Conservation (phyloP, 2,888 invertebrate species). For the Tridacna gigas region DNA sequence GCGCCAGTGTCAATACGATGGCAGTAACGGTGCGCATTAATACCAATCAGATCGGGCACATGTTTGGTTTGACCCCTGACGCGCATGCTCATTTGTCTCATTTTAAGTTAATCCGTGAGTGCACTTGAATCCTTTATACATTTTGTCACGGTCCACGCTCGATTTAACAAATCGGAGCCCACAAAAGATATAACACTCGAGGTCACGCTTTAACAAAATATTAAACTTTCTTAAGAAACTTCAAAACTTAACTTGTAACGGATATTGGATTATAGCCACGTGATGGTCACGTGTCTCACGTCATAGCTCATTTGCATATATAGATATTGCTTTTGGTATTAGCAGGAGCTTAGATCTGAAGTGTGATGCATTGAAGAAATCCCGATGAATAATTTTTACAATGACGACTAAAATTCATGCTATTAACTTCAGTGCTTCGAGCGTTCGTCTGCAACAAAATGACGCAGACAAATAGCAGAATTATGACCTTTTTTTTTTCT, state of each 20-base stretch:
- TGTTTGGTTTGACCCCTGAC: constrained; percentile 33
- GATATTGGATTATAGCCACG: constrained; percentile 65
- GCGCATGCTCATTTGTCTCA: constrained; percentile 50
- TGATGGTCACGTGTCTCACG: constrained; percentile 51
- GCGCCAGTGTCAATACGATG: constrained; percentile 3
- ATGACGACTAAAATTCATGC: not conserved
- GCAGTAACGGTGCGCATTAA: constrained; percentile 21
- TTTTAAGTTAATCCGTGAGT: constrained; percentile 37
- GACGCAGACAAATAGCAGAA: constrained; percentile 23
- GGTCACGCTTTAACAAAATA: constrained; percentile 58
- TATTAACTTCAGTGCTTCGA: constrained; percentile 4
- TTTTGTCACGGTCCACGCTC: constrained; percentile 45
- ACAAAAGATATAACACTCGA: constrained; percentile 67
- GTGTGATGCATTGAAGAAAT: constrained; percentile 17
- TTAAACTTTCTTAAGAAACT: constrained; percentile 53
- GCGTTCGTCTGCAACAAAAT: constrained; percentile 7
- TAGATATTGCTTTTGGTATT: constrained; percentile 15
- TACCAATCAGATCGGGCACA: constrained; percentile 22
- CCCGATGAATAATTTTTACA: constrained; percentile 13
- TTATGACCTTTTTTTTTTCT: not conserved
- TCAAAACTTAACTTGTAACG: constrained; percentile 44
- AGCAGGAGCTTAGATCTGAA: not conserved
- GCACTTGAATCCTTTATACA: constrained; percentile 36
- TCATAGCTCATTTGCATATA: constrained; percentile 26
- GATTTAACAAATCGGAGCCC: constrained; percentile 57